A percentile compares a stretch with the other conserved stretches of the same genome.
Conservation (phyloP, 1,140 invertebrate genomes). For the Hormaphis cornu region DNA sequence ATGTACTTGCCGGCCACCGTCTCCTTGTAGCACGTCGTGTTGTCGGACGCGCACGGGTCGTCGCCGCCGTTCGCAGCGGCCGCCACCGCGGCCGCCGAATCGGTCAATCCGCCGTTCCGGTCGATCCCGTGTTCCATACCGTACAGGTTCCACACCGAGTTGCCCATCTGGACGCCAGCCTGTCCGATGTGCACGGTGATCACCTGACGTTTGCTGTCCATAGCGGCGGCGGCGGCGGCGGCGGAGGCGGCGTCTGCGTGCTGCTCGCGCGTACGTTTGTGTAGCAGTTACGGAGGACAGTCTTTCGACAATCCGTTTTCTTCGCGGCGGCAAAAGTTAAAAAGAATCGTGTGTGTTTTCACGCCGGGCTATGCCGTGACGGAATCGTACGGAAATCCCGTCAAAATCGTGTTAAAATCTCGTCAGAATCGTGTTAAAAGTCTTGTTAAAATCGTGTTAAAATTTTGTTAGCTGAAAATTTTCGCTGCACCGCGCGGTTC, state of each 20-base stretch:
- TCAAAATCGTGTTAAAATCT: neutral
- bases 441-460: neutral
- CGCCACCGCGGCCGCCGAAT: neutral
- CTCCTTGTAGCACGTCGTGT: constrained; percentile 55
- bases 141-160: constrained; percentile 70
- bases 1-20: constrained; percentile 61
- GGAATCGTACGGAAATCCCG: too few species aligned
- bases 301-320: too few species aligned
- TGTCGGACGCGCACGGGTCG: neutral
- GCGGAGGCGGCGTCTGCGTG: too few species aligned
- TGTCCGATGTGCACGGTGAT: constrained; percentile 44
- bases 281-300: too few species aligned
- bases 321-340: too few species aligned
- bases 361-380: too few species aligned
- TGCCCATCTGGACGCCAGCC: constrained; percentile 79
- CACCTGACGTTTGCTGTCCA: constrained; percentile 29
- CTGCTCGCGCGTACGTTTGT: neutral
- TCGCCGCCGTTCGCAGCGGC: neutral
- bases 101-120: constrained; percentile 51
- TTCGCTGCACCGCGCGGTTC: neutral
- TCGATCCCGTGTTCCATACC: constrained; percentile 74
- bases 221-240: too few species aligned
- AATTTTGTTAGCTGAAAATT: neutral
- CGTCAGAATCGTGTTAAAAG: neutral
- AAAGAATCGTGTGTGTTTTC: too few species aligned